Percentiles rank a stretch among this genome's conserved stretches.
Conservation (phyloP, 2,113 vertebrate genomes). For the Parotia lawesii region DNA sequence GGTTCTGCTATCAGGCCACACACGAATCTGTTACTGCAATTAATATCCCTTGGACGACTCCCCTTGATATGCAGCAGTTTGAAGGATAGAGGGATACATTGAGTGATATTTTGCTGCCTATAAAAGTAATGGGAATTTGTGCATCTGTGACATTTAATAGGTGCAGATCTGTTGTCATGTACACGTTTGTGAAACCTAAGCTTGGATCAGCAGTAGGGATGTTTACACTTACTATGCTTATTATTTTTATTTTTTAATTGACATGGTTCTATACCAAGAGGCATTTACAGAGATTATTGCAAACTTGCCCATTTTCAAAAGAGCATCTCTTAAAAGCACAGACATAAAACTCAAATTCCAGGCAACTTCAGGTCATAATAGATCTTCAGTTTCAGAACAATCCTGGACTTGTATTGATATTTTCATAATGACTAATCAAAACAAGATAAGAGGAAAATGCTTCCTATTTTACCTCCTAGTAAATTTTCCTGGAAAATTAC, state of each 20-base stretch:
- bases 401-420: not conserved
- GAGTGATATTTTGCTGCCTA: not conserved
- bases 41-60: not conserved
- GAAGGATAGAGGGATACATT: not conserved
- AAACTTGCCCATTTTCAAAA: not conserved
- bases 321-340: not conserved
- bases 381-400: not conserved
- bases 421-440: not conserved
- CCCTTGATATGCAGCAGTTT: not conserved
- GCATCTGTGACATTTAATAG: not conserved
- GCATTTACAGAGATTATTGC: not conserved
- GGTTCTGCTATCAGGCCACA: not conserved
- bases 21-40: not conserved
- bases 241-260: not conserved
- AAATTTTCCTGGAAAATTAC: not conserved
- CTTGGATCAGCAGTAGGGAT: not conserved
- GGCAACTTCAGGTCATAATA: not conserved
- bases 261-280: not conserved
- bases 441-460: not conserved
- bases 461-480: not conserved
- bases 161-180: not conserved
- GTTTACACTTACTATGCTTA: not conserved
- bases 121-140: not conserved
- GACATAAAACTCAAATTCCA: not conserved
- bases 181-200: not conserved